Conservation (phyloP, 2,888 invertebrate genomes). For the Acleris sparsana region DNA sequence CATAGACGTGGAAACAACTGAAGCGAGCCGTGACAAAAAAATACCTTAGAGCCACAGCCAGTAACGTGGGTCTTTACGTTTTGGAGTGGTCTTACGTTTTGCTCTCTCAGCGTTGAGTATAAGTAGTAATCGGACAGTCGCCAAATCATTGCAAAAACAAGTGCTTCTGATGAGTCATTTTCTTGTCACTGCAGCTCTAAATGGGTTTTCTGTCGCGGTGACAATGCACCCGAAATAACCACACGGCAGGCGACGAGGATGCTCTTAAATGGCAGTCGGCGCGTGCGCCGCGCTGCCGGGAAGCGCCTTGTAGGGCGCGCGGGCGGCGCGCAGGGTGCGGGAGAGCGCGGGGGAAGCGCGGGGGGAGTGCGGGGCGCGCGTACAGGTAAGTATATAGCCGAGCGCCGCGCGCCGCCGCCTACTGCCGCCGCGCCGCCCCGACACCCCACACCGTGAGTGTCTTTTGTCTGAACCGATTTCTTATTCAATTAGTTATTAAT, state of each 20-base stretch:
- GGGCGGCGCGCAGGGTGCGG: background rate
- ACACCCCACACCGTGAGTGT: conserved; percentile 47
- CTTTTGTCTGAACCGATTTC: background rate
- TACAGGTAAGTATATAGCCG: conserved; percentile 42
- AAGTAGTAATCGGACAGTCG: background rate
- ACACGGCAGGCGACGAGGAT: conserved; percentile 42
- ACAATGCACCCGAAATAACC: conserved; percentile 35
- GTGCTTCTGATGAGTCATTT: conserved; percentile 12
- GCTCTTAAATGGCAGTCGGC: conserved; percentile 59
- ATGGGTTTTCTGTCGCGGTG: conserved; percentile 18
- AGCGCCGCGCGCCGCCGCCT: conserved; percentile 42
- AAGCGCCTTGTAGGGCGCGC: conserved; percentile 36
- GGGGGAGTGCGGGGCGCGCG: conserved; percentile 11
- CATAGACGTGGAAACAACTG: too few relatives aligned
- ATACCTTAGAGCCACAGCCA: too few relatives aligned
- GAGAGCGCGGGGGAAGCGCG: conserved; percentile 19
- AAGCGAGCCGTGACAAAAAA: too few relatives aligned
- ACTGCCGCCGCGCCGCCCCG: conserved; percentile 44
- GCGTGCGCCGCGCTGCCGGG: conserved; percentile 25
- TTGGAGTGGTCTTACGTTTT: too few relatives aligned
- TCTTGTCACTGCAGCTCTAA: conserved; percentile 9
- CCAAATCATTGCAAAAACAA: background rate
- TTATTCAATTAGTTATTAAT: background rate
- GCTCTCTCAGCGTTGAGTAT: too few relatives aligned
- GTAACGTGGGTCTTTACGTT: too few relatives aligned